Conservation (phyloP, 2,888 invertebrate species). For the Calliopum simillimum region DNA sequence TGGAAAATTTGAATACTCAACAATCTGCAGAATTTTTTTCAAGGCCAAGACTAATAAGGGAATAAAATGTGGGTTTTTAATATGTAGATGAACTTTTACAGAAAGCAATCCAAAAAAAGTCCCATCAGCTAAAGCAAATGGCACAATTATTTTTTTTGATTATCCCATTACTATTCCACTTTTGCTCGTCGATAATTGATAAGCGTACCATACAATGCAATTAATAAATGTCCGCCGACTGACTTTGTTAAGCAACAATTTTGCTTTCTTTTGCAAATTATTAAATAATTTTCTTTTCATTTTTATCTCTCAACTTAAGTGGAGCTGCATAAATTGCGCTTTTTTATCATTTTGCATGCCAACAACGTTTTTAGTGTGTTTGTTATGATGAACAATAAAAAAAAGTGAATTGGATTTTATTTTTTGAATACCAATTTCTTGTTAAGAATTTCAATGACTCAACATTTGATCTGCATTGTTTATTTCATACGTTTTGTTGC, state of each 20-base stretch:
- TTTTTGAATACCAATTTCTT: constrained; percentile 15
- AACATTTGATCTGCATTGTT: constrained; percentile 1
- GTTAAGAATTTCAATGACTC: constrained; percentile 29
- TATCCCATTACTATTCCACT: not conserved
- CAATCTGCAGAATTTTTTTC: no score
- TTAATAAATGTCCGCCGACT: not conserved
- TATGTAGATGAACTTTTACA: no score
- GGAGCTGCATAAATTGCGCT: constrained; percentile 15
- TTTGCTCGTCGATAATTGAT: constrained; percentile 21
- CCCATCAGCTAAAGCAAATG: no score
- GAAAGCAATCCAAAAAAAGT: no score
- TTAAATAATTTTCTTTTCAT: not conserved
- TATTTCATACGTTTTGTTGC: constrained; percentile 18
- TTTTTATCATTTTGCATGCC: not conserved
- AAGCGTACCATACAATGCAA: constrained; percentile 20
- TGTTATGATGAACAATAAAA: no score
- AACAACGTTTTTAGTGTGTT: not conserved
- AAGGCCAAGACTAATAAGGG: no score
- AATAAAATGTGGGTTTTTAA: no score
- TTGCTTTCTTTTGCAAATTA: constrained; percentile 14
- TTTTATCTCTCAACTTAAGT: no score
- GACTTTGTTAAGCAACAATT: not conserved
- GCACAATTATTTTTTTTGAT: not conserved
- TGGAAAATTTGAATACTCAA: no score
- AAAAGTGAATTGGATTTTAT: constrained; percentile 12